These are phyloP conservation scores for Sturnus vulgaris DNA, from an alignment of 2,113 vertebrate genomes.

Conservation along the genomic window DNA sequence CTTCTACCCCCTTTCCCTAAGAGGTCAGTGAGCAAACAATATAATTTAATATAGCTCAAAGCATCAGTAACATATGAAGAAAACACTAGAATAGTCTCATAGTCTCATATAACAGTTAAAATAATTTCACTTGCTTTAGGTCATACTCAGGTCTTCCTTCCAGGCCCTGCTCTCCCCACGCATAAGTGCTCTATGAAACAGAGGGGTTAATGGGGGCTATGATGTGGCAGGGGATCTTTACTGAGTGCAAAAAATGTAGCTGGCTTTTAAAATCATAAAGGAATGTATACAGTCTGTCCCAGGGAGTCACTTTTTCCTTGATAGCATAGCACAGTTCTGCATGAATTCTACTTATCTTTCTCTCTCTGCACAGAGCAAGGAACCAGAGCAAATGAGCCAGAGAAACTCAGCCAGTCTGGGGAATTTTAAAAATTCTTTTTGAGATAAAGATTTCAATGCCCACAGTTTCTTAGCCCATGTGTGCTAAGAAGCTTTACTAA, in stretches of 20 bases:
- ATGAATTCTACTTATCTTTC: conserved; percentile 31
- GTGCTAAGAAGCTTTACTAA: conserved; percentile 19
- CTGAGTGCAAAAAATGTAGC: not conserved
- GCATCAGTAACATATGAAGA: not conserved
- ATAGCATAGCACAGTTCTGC: not conserved
- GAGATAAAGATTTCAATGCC: conserved; percentile 24
- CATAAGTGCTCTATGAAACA: not conserved
- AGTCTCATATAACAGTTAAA: not conserved
- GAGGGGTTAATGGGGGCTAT: not conserved
- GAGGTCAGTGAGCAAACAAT: not conserved
- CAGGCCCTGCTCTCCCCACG: not conserved
- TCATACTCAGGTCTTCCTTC: not conserved
- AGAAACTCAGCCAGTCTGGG: conserved; percentile 1
- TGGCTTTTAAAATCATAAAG: conserved; percentile 9
- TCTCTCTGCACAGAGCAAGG: not conserved
- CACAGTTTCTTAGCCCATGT: not conserved
- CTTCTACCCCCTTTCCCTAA: not conserved
- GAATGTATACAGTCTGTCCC: not conserved
- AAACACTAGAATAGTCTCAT: not conserved
- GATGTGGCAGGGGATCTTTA: not conserved
- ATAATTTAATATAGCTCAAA: not conserved
- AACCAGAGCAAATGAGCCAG: conserved; percentile 23
- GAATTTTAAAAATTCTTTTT: conserved; percentile 37
- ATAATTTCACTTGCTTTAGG: not conserved
- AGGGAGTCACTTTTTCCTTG: not conserved